Conservation (phyloP, 1,140 invertebrate genomes). For the Drosophila serrata region DNA sequence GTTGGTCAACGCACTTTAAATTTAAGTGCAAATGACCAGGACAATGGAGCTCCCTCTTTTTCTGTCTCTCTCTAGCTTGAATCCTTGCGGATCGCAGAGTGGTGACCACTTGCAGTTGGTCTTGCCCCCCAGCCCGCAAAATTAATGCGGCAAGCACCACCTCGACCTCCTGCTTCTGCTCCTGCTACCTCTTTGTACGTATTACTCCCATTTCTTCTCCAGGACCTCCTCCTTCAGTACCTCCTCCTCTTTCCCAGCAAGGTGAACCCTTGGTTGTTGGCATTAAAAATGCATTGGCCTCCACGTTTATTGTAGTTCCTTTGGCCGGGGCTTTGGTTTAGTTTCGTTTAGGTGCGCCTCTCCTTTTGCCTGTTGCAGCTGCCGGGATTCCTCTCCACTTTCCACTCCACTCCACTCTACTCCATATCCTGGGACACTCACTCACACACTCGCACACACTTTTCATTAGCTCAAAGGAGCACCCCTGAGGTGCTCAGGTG, state of each 20-base stretch:
- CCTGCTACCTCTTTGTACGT: no score
- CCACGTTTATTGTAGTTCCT: constrained; percentile 30
- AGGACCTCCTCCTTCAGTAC: neutral
- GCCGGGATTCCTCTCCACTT: constrained; percentile 28
- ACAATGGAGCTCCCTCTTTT: neutral
- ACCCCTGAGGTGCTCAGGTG: constrained; percentile 16
- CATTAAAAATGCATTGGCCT: constrained; percentile 44
- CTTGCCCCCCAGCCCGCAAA: neutral
- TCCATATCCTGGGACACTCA: constrained; percentile 5
- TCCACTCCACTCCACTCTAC: constrained; percentile 12
- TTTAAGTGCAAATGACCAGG: neutral
- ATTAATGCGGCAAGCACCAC: constrained; percentile 7
- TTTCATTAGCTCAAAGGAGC: constrained; percentile 46
- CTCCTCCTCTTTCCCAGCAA: neutral
- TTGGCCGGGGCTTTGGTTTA: constrained; percentile 25
- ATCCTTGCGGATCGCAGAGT: neutral
- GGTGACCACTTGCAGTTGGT: constrained; percentile 6
- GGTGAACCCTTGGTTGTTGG: constrained; percentile 3
- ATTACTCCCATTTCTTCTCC: no score
- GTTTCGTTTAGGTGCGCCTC: constrained; percentile 11
- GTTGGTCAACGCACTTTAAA: constrained; percentile 3
- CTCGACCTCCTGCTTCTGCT: neutral
- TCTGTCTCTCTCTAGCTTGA: neutral
- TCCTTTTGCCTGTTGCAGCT: constrained; percentile 20
- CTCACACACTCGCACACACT: constrained; percentile 10